Evolutionary conservation across 2,113 vertebrate species (phyloP).

Genomic region (Myotis davidii): DNA sequence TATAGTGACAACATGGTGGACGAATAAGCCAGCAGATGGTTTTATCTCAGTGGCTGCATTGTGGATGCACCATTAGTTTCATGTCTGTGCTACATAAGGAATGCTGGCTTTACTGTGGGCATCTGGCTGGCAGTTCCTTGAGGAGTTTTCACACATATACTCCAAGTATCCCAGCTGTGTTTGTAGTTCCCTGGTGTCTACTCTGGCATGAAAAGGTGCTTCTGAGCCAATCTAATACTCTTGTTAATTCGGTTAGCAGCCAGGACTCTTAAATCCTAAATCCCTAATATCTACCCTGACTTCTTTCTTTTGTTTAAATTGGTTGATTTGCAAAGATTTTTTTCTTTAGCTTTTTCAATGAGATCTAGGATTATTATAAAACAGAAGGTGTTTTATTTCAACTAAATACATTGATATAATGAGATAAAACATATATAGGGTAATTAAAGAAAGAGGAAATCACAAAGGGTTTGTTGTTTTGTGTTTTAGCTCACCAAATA

Average conservation of each 20-base stretch:
- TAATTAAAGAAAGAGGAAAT: neutral
- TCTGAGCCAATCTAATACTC: conserved; percentile 11
- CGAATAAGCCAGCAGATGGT: conserved; percentile 48
- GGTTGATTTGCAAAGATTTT: neutral
- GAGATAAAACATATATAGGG: neutral
- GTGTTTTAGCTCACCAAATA: conserved; percentile 18
- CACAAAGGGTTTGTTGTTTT: neutral
- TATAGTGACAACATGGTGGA: conserved; percentile 44
- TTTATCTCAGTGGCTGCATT: conserved; percentile 17
- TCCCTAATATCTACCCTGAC: neutral
- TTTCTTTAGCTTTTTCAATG: neutral
- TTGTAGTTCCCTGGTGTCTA: conserved; percentile 35
- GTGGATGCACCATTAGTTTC: conserved; percentile 41
- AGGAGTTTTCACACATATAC: conserved; percentile 29
- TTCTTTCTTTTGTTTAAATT: neutral
- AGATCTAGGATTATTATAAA: neutral
- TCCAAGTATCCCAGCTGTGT: conserved; percentile 70
- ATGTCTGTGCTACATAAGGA: neutral
- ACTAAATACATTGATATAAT: conserved; percentile 19
- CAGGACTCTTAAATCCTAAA: conserved; percentile 1
- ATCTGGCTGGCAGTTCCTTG: conserved; percentile 53
- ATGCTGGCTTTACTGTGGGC: conserved; percentile 22
- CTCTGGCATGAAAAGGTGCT: conserved; percentile 53
- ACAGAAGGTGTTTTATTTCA: neutral
- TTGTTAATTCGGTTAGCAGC: conserved; percentile 29